Conservation (phyloP, 2,113 vertebrate genomes). For the Lampris incognitus region DNA sequence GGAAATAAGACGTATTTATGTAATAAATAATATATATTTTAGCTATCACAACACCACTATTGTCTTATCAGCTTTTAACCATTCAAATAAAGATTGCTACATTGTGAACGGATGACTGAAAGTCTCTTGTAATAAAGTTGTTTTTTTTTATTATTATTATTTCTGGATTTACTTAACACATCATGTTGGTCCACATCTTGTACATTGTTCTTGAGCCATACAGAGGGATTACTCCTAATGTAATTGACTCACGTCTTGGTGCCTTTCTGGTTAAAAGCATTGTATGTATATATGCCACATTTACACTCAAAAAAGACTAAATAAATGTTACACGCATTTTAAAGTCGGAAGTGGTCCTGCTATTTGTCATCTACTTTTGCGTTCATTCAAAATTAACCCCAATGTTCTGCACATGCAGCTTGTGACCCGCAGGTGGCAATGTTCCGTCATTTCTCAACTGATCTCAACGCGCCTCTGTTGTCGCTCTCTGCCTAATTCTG, state of each 20-base stretch:
- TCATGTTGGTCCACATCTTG: conserved; percentile 19
- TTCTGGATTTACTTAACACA: conserved; percentile 36
- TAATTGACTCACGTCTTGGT: conserved; percentile 68
- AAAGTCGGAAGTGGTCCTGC: conserved; percentile 56
- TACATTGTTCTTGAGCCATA: conserved; percentile 44
- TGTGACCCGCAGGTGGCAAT: conserved; percentile 69
- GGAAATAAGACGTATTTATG: conserved; percentile 77
- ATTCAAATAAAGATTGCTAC: conserved; percentile 72
- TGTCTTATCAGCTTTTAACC: conserved; percentile 81
- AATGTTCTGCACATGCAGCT: conserved; percentile 19
- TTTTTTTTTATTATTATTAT: conserved; percentile 31
- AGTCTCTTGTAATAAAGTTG: conserved; percentile 34
- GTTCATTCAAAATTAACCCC: too few relatives aligned
- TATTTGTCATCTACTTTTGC: conserved; percentile 31
- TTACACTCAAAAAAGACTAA: conserved; percentile 67
- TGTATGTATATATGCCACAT: conserved; percentile 74
- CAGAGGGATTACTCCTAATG: conserved; percentile 30
- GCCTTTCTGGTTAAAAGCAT: conserved; percentile 77
- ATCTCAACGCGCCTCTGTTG: background rate
- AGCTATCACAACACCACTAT: conserved; percentile 82
- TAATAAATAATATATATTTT: conserved; percentile 85
- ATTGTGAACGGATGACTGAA: conserved; percentile 43
- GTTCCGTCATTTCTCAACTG: conserved; percentile 49
- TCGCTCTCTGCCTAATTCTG: conserved; percentile 45
- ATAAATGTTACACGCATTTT: conserved; percentile 79